Base-by-base conservation (phyloP, 2,113 vertebrate species). In the Silurus meridionalis region DNA sequence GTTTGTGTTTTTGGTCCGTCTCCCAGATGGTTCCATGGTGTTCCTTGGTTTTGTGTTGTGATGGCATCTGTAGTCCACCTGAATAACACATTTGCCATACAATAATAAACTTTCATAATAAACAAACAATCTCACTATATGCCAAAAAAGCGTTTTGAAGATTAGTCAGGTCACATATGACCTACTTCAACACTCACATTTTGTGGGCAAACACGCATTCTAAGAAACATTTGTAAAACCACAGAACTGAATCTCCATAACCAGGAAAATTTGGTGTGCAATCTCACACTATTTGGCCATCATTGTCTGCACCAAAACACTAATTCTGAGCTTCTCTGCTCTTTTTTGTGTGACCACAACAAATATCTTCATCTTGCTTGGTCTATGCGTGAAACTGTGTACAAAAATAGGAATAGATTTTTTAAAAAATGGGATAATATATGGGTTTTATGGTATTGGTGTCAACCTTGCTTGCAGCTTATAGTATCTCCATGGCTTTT, bases 1-100 rank as follows among this genome's bases (percentile, higher is more conserved):
- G 87, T 88, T 88, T 67, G 87, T 88, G 75, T 90, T 90, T 83
- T 88, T 88, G 57, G 79, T 82, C 28, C 82, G 60, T 83, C 82
- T 83, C 1, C 86, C 81, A 78, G 86, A 87, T 58, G 69, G 64
- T 71, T 87, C 85, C 52, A 81, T 58, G 8, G 64, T 81, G 55
- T 86, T 86, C 25, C 85, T 86, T n/a, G 87, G 80, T 58, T 84
- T 85, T 48, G 89, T 88, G 85, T 90, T 90, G 80, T 90, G 89
- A 7, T 90, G 89, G 58, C 89, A 90, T 87, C 89, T 85, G 37
- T 88, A 82, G 81, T 90, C 89, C 57, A 90, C 89, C 89, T 90
- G 46, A 17, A 3, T 14, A 53, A 17, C 3, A 61, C 60, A 85
- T 10, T 14, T 82, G 58, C 4, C 8, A 58, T 2, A n/a, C 37